Percentiles rank a stretch among this genome's conserved stretches.
Conservation (phyloP, 2,113 vertebrate species). For the Anser cygnoides region DNA sequence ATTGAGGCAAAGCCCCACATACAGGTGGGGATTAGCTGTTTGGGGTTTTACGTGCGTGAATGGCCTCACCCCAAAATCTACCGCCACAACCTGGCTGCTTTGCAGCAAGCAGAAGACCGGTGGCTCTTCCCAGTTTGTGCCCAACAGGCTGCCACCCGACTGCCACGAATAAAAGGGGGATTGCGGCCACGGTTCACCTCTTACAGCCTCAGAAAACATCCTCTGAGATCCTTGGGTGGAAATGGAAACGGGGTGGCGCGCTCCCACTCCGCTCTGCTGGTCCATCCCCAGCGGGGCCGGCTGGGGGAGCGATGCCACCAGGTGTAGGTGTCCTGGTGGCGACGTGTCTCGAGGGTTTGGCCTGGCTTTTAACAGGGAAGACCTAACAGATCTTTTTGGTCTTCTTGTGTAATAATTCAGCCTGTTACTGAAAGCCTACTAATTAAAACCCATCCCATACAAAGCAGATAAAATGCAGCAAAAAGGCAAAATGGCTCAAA, state of each 20-base stretch:
- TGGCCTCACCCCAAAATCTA: not conserved
- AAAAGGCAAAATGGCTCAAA: not conserved
- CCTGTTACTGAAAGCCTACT: not conserved
- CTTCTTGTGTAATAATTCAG: not conserved
- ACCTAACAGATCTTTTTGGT: not conserved
- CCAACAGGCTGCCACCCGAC: not conserved
- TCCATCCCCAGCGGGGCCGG: no score
- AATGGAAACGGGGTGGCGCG: no score
- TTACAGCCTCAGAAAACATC: not conserved
- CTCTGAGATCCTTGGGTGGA: not conserved
- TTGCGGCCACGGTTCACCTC: not conserved
- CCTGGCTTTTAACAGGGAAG: not conserved
- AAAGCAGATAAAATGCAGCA: not conserved
- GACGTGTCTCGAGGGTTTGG: not conserved
- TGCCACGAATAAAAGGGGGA: not conserved
- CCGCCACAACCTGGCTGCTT: rapidly evolving
- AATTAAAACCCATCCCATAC: not conserved
- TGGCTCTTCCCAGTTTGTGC: not conserved
- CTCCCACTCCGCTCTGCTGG: no score
- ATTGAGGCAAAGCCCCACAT: not conserved
- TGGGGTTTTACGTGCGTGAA: not conserved
- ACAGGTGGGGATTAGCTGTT: not conserved
- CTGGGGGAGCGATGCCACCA: not conserved
- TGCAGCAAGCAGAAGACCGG: not conserved
- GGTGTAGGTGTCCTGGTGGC: not conserved